phyloP scores from a whole-genome alignment of 2,797 vertebrate genomes.

The Eleutherodactylus coqui region DNA sequence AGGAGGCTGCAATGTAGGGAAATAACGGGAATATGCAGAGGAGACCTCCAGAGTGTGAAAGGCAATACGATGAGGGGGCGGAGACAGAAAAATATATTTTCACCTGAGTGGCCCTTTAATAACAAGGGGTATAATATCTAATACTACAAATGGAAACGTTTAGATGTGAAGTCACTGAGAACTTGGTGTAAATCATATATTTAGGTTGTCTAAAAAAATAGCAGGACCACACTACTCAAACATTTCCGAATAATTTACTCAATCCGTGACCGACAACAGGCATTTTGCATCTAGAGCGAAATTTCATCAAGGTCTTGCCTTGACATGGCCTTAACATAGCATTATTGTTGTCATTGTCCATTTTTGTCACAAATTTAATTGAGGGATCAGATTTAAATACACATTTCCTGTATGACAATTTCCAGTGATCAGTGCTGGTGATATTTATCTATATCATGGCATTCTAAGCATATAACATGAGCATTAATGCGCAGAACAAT shows the following conservation, averaged over 20 bases:
- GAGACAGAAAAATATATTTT: too few species aligned
- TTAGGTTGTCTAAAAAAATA: neutral
- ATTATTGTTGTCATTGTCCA: neutral
- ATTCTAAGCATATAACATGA: neutral
- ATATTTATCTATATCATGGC: neutral
- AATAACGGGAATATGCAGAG: too few species aligned
- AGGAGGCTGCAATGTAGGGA: too few species aligned
- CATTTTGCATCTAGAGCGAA: neutral
- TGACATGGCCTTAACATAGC: neutral
- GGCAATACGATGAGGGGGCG: too few species aligned
- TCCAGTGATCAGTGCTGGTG: constrained; percentile 23
- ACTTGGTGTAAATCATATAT: neutral
- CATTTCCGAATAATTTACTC: neutral
- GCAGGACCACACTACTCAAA: neutral
- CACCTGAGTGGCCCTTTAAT: too few species aligned
- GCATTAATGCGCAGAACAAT: neutral
- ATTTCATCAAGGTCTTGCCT: neutral
- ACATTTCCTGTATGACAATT: neutral
- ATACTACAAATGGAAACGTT: neutral
- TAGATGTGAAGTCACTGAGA: neutral
- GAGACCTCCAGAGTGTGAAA: too few species aligned
- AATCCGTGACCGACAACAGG: neutral
- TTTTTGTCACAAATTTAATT: neutral
- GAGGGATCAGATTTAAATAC: neutral
- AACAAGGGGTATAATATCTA: neutral